A percentile compares a stretch with the other conserved stretches of the same genome.
These are phyloP conservation scores for Elephantulus edwardii DNA, from an alignment of 2,113 vertebrate genomes.

Conservation along the genomic window DNA sequence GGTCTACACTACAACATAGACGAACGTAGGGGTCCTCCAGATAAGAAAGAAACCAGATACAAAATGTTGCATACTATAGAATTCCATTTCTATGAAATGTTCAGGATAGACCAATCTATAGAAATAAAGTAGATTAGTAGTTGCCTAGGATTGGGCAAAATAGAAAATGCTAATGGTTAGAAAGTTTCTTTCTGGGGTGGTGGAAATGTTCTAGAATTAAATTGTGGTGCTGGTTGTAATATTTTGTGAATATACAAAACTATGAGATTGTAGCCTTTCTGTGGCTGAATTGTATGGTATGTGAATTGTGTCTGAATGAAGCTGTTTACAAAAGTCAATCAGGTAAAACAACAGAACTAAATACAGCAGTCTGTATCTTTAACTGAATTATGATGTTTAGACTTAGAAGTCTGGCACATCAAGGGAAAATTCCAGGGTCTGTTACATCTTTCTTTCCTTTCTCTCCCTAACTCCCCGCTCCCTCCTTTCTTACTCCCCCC, in stretches of 20 bases:
- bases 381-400: background rate
- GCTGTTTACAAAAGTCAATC: background rate
- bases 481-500: background rate
- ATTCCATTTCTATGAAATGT: background rate
- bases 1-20: background rate
- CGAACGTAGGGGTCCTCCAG: background rate
- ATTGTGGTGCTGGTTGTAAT: background rate
- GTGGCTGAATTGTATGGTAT: background rate
- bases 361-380: background rate
- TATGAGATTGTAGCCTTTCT: background rate
- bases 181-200: background rate
- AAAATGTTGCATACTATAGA: background rate
- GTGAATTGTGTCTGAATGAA: background rate
- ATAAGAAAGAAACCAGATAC: background rate
- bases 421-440: background rate
- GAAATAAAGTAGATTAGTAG: background rate
- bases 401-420: background rate
- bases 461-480: too few relatives aligned
- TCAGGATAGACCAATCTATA: background rate
- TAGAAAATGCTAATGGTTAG: background rate
- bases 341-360: background rate
- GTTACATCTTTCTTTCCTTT: background rate
- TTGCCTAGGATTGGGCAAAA: background rate
- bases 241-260: background rate
- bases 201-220: slow-evolving; percentile 14